Conservation (phyloP, 2,888 invertebrate species). For the Papilio demoleus region DNA sequence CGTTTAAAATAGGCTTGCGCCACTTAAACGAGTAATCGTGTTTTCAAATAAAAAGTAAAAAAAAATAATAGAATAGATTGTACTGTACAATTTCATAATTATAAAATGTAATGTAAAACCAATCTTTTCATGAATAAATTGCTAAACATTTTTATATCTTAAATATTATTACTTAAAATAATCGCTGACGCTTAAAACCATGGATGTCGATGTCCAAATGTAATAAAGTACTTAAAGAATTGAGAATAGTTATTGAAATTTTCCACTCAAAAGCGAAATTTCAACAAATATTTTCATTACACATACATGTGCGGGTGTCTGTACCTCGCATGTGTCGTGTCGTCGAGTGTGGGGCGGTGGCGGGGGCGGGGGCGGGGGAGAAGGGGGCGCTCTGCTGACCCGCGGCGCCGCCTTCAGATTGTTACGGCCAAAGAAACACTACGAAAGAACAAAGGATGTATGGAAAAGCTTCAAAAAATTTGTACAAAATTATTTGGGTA, state of each 20-base stretch:
- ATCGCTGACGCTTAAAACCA: conserved; percentile 3
- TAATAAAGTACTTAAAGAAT: conserved; percentile 9
- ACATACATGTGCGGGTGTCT: conserved; percentile 22
- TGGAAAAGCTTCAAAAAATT: conserved; percentile 49
- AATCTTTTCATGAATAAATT: too few relatives aligned
- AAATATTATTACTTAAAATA: not conserved
- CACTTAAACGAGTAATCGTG: too few relatives aligned
- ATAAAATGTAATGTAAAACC: too few relatives aligned
- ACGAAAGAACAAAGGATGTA: conserved; percentile 50
- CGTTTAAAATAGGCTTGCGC: too few relatives aligned
- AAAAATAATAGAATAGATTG: too few relatives aligned
- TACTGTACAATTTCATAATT: too few relatives aligned
- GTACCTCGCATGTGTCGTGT: conserved; percentile 32
- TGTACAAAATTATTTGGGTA: not conserved
- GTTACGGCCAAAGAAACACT: conserved; percentile 81
- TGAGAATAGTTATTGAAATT: conserved; percentile 35
- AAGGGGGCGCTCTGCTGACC: conserved; percentile 73
- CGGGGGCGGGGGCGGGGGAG: conserved; percentile 60
- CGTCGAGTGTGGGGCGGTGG: conserved; percentile 47
- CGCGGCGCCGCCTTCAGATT: conserved; percentile 81
- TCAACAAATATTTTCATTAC: conserved; percentile 36
- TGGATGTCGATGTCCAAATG: conserved; percentile 24
- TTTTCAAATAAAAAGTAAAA: too few relatives aligned
- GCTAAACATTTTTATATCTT: not conserved
- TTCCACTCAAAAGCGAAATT: conserved; percentile 28